Percentiles rank a stretch among this genome's conserved stretches.
Evolutionary conservation across 2,797 vertebrate species (phyloP).

Genomic region (Todus mexicanus): DNA sequence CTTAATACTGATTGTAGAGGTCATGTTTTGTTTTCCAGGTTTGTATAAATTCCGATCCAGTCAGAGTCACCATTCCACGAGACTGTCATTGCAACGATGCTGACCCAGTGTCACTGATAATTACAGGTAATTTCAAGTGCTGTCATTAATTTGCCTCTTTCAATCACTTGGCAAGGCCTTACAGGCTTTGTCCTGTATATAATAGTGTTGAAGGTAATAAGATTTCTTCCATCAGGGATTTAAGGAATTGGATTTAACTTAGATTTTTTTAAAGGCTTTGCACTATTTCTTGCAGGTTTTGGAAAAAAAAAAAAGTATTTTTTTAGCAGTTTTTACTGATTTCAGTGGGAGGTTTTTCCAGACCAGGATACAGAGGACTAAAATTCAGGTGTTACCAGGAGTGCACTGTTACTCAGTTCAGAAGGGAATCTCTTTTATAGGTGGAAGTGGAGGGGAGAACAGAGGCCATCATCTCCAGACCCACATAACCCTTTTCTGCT

Average conservation of each 20-base stretch:
- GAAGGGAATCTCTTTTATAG: neutral
- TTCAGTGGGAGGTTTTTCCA: neutral
- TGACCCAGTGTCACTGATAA: slow-evolving; percentile 55
- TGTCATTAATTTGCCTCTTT: slow-evolving; percentile 62
- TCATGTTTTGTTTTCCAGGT: slow-evolving; percentile 28
- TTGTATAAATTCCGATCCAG: neutral
- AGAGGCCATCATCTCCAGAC: neutral
- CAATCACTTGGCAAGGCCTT: slow-evolving; percentile 49
- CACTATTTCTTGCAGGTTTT: neutral
- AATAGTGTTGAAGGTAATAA: slow-evolving; percentile 54
- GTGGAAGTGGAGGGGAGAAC: neutral
- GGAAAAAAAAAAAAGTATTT: neutral
- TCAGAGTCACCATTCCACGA: neutral
- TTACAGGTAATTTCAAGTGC: slow-evolving; percentile 62
- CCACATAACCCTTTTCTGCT: neutral
- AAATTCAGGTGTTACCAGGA: neutral
- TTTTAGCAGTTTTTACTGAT: neutral
- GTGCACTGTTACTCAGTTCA: neutral
- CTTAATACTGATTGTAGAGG: neutral
- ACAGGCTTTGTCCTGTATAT: slow-evolving; percentile 49
- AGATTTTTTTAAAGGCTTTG: neutral
- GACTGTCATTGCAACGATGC: slow-evolving; percentile 14
- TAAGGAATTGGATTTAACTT: slow-evolving; percentile 51
- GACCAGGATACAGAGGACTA: neutral
- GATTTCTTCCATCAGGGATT: slow-evolving; percentile 52